Base-by-base conservation (phyloP, 2,797 vertebrate genomes). In the Sciurus vulgaris region DNA sequence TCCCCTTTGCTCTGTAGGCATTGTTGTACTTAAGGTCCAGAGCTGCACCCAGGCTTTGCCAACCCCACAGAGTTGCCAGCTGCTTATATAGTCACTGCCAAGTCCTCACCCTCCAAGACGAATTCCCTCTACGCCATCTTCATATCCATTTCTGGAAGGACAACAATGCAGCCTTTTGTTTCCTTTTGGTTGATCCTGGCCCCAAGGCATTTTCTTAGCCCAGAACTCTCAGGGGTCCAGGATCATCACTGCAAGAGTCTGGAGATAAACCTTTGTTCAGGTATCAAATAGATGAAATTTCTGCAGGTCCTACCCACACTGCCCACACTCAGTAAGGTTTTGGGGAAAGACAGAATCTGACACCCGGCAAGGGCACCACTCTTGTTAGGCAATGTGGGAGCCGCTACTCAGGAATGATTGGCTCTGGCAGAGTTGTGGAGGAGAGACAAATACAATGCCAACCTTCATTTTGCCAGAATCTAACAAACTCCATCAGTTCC, bases 391-490 rank as follows among this genome's bases (percentile, higher is more conserved):
- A 82, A 83, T 14, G 76, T 26, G 30, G 49, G 59, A 35, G 14
- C n/a, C 41, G n/a, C 26, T 76, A 63, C 49, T 83, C 33, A 67
- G 54, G 35, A 91, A 76, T 67, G 63, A 88, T 51, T 90, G 69
- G 13, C 67, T 69, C 82, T 91, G 35, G 47, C 69, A 94, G 24
- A 91, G 11, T n/a, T 92, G 28, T 2, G 54, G 13, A 84, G 82
- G 65, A 98, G 63, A 92, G 86, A 51, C 41, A 47, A 95, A 82
- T 61, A 7, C 17, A 65, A 13, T 92, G 56, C 63, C 67, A 3
- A 0, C 9, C 69, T 49, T 49, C 63, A 83, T 95, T 38, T 44
- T 33, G 7, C 76, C 88, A 87, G 6, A 11, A 63, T 91, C 74
- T 69, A 63, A 88, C 44, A 89, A 89, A 67, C 14, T 18, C 1